These are phyloP conservation scores for Liodrosophila aerea DNA, from an alignment of 2,888 invertebrate species.

Conservation along the genomic window DNA sequence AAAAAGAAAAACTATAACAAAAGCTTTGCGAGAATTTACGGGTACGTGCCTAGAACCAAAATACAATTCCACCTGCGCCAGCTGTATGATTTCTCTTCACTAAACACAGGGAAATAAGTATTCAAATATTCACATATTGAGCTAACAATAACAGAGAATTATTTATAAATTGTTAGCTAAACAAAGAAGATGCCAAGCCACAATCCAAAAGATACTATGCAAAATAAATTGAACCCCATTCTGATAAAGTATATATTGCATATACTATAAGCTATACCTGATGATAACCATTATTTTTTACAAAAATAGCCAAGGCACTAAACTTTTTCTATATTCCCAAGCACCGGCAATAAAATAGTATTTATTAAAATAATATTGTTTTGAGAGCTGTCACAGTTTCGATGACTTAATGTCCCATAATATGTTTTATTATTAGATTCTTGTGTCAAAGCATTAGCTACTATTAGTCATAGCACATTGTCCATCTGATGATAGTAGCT, in stretches of 20 bases:
- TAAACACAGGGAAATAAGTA: slow-evolving; percentile 35
- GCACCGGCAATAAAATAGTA: slow-evolving; percentile 10
- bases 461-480: slow-evolving; percentile 42
- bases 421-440: slow-evolving; percentile 52
- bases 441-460: slow-evolving; percentile 22
- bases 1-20: not conserved
- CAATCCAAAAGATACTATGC: not conserved
- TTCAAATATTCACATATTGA: slow-evolving; percentile 48
- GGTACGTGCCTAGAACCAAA: not conserved
- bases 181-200: slow-evolving; percentile 28
- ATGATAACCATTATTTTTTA: no score
- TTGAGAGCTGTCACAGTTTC: slow-evolving; percentile 40
- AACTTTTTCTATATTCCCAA: slow-evolving; percentile 4
- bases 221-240: not conserved
- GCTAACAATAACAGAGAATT: slow-evolving; percentile 53
- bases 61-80: not conserved
- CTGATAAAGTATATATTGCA: no score
- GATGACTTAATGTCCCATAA: slow-evolving; percentile 38
- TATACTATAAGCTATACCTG: no score
- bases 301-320: no score
- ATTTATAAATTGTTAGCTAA: slow-evolving; percentile 52
- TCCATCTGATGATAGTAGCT: slow-evolving; percentile 15
- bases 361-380: slow-evolving; percentile 34
- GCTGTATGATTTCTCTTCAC: not conserved
- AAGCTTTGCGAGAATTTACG: no score